Percentiles rank a stretch among this genome's conserved stretches.
phyloP scores from a whole-genome alignment of 2,113 vertebrate genomes.

The Paramormyrops kingsleyae region DNA sequence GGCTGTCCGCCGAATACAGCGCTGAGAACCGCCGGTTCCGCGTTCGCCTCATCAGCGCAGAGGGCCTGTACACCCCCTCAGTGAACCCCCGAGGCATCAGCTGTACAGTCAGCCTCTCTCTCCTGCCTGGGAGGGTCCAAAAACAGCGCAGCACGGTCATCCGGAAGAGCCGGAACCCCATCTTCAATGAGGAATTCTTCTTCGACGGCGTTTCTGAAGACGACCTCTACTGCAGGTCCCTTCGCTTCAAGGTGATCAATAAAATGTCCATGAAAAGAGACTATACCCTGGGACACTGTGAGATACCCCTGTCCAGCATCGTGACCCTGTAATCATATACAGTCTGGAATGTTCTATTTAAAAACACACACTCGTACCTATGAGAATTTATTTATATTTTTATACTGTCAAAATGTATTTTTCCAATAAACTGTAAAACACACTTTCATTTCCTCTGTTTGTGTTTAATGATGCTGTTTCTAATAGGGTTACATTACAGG shows the following conservation, averaged over 20 bases:
- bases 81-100: constrained; percentile 69
- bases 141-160: constrained; percentile 79
- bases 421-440: neutral
- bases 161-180: constrained; percentile 80
- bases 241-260: constrained; percentile 75
- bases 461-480: neutral
- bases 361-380: neutral
- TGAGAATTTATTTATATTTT: constrained; percentile 1
- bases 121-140: constrained; percentile 71
- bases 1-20: constrained; percentile 73
- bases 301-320: constrained; percentile 60
- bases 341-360: neutral
- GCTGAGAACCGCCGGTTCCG: constrained; percentile 66
- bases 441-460: neutral
- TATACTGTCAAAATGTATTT: neutral
- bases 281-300: constrained; percentile 60
- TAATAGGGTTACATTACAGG: neutral
- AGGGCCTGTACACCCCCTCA: constrained; percentile 64
- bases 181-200: constrained; percentile 87
- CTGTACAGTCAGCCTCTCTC: constrained; percentile 73
- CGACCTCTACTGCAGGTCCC: constrained; percentile 57
- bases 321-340: constrained; percentile 36
- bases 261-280: constrained; percentile 75
- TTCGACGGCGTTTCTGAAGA: constrained; percentile 71
- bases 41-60: constrained; percentile 71